phyloP scores from a whole-genome alignment of 2,797 vertebrate species.

The Micromesistius poutassou region DNA sequence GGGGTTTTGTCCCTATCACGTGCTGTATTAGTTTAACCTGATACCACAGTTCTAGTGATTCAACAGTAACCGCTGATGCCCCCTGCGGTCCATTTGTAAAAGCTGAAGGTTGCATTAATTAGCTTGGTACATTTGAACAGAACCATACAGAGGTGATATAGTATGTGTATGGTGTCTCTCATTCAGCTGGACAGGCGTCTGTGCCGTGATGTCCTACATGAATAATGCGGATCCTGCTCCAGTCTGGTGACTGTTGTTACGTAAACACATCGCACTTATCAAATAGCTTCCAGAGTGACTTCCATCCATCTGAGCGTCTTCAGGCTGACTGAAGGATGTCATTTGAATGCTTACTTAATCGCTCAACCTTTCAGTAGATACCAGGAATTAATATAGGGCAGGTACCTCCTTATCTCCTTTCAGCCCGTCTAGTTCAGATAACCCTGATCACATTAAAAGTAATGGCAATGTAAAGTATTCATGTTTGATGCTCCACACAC shows the following conservation, averaged over 20 bases:
- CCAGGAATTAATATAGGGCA: not conserved
- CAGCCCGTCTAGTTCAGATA: not conserved
- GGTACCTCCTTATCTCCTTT: not conserved
- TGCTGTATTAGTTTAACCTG: too few relatives aligned
- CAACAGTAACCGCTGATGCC: too few relatives aligned
- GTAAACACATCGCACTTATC: not conserved
- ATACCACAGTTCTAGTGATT: too few relatives aligned
- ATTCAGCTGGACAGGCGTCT: not conserved
- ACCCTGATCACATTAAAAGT: not conserved
- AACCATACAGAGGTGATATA: too few relatives aligned
- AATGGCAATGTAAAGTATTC: too few relatives aligned
- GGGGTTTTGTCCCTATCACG: too few relatives aligned
- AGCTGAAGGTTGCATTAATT: too few relatives aligned
- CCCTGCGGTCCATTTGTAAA: too few relatives aligned
- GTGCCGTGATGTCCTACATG: not conserved
- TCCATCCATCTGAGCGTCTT: not conserved
- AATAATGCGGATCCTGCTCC: not conserved
- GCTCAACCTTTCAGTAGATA: not conserved
- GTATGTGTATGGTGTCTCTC: not conserved
- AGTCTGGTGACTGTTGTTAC: not conserved
- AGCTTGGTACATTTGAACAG: too few relatives aligned
- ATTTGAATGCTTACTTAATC: not conserved
- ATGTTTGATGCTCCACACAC: too few relatives aligned
- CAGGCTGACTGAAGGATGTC: not conserved
- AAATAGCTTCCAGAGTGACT: not conserved